Evolutionary conservation across 2,888 invertebrate genomes (phyloP), one percentile per base, ranked within the genome.

Genomic region (Hybos culiciformis): DNA sequence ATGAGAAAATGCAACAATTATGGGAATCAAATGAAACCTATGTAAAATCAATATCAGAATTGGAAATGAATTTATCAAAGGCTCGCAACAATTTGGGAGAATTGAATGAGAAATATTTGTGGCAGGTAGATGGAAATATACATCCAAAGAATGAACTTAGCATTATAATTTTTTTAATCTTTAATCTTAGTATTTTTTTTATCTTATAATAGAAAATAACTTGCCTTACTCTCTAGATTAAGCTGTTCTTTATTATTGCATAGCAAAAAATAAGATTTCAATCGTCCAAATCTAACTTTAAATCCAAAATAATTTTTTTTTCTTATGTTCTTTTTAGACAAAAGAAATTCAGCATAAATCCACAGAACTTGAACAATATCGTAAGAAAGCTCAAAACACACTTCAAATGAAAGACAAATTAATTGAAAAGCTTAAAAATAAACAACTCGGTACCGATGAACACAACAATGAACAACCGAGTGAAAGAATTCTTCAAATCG

Each of bases 341-440:
- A 63, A 60, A 39, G 75, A 76, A 50, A 57, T 68, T 3, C 59
- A 56, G 14, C 58, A 61, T 44, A 56, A 67, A 12, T 64, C 66
- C 18, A 57, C 59, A 6, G 85, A 87, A 57, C 71, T 84, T 53
- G 74, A 78, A 42, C 80, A 81, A 42, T 86, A 87, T 61, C 78
- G 82, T 52, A 74, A 76, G n/a, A 80, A 86, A 55, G 86, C 86
- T 1, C 75, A 83, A 53, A 72, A 77, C 49, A 83, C 84, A 46
- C 63, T 87, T 8, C 79, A 78, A 60, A 78, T 80, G 48, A 86
- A 86, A 56, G 86, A 87, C 55, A 74, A 77, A 51, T 62, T 85
- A 20, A 82, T 84, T 44, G 65, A 71, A 7, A 74, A 77, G 52
- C 61, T 82, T 26, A 71, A 72, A 47, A 49, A 19, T 44, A 32